Base-by-base conservation (phyloP, 2,113 vertebrate genomes). In the Hippocampus mohnikei region DNA sequence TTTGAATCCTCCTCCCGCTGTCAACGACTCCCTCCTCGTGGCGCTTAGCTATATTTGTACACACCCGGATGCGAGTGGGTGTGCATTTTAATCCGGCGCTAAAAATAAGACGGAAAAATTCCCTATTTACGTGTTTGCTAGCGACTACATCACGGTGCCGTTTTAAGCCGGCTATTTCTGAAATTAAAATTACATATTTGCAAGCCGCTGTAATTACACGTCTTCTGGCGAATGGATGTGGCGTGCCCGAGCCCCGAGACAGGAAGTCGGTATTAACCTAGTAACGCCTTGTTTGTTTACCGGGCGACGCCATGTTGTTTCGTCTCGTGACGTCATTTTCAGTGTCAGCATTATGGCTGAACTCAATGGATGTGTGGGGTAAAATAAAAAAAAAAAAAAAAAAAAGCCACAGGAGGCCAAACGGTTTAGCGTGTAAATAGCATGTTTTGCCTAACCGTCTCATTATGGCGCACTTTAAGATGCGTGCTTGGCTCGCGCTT, bases 321-420 rank as follows among this genome's bases (percentile, higher is more conserved):
- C 21, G 9, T n/a, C 21, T n/a, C 0, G 13, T 46, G 63, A 65
- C 63, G 63, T 65, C 63, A 46, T 42, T 8, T 18, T n/a, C 7
- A 3, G 13, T 21, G 33, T n/a, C 16, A 18, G 8, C 60, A 1
- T 21, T 11, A 11, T 21, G 25, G 27, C 29, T 23, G 5, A 58
- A 13, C 29, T 11, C 42, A 44, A 44, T 44, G 42, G 42, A 44
- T 44, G 10, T 37, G 33, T 37, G 33, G 5, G 33, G 6, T 5
- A 11, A 33, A 33, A 11, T 13, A 13, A n/a, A 10, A 6, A n/a
- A 4, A 23, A 61, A 3, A 21, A 9, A 16, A 2, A 60, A 42
- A 78, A 79, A 67, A 6, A 53, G 82, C 71, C 83, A 73, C 83
- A 69, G 78, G 83, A 84, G 85, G 78, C 80, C 71, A 21, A 78